Evolutionary conservation across 37 sponge, comb jelly and placozoan genomes (phyloP).

Genomic region (Oopsacas minuta): DNA sequence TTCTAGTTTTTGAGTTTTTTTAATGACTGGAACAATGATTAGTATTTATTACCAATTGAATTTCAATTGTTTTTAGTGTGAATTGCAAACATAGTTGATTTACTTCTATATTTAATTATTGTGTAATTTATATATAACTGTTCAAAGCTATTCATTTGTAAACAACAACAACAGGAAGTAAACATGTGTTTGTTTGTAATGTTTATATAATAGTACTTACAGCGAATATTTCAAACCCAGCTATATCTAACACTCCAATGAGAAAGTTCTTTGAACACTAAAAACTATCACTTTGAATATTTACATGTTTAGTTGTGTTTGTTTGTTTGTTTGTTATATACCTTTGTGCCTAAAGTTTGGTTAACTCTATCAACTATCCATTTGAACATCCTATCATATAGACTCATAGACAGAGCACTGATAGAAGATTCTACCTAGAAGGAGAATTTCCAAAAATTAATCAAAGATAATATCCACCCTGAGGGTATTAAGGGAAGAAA

Average conservation of each 20-base stretch:
- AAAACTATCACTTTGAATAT: background rate
- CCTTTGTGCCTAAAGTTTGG: constrained; percentile 87
- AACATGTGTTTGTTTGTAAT: background rate
- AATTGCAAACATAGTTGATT: too few relatives aligned
- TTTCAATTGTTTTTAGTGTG: too few relatives aligned
- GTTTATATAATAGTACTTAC: constrained; percentile 31
- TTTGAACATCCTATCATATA: constrained; percentile 89
- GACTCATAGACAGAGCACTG: constrained; percentile 74
- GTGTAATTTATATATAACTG: constrained; percentile 98
- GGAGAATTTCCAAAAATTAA: too few relatives aligned
- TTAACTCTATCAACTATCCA: constrained; percentile 78
- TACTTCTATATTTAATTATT: too few relatives aligned
- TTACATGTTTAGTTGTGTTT: too few relatives aligned
- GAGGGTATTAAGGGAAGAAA: too few relatives aligned
- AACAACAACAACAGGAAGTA: background rate
- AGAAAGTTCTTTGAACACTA: constrained; percentile 66
- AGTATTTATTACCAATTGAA: too few relatives aligned
- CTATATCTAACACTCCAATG: constrained; percentile 98
- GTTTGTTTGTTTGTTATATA: too few relatives aligned
- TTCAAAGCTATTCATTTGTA: constrained; percentile 87
- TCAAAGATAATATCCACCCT: too few relatives aligned
- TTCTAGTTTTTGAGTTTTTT: too few relatives aligned
- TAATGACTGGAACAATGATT: too few relatives aligned
- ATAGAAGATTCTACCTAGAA: constrained; percentile 80
- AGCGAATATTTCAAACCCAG: constrained; percentile 96